These are phyloP conservation scores for Clavelina lepadiformis DNA, from an alignment of 23 tunicate species.

Conservation along the genomic window DNA sequence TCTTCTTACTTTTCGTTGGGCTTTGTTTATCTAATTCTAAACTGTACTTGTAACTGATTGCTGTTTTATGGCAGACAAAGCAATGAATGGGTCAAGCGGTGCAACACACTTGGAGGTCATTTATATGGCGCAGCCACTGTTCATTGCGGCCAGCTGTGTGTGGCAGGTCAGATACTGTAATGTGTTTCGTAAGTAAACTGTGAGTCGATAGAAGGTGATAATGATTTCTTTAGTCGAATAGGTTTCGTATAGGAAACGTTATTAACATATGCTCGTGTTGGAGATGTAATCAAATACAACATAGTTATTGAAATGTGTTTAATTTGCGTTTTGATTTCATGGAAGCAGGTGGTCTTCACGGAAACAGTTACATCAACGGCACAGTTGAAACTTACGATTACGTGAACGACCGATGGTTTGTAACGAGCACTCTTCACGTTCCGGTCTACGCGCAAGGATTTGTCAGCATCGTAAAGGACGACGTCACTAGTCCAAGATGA, in stretches of 20 bases:
- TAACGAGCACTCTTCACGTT: constrained; percentile 65
- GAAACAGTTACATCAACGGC: constrained; percentile 92
- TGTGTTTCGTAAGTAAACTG: too few species aligned
- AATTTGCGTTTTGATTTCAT: neutral
- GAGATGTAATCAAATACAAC: too few species aligned
- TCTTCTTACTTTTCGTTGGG: neutral
- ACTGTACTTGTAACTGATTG: neutral
- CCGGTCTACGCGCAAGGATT: constrained; percentile 95
- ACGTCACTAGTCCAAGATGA: neutral
- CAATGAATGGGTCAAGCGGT: constrained; percentile 55
- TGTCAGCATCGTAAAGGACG: constrained; percentile 85
- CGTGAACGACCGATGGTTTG: constrained; percentile 61
- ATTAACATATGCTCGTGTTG: too few species aligned
- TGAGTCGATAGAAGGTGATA: too few species aligned
- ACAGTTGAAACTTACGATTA: constrained; percentile 91
- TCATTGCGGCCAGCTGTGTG: constrained; percentile 67
- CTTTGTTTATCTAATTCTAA: neutral
- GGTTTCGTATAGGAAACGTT: too few species aligned
- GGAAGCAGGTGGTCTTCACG: constrained; percentile 82
- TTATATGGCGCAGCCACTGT: constrained; percentile 94
- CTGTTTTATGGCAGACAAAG: constrained; percentile 28
- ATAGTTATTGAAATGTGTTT: too few species aligned
- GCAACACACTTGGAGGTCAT: constrained; percentile 86
- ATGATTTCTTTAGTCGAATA: too few species aligned
- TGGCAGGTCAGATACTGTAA: constrained; percentile 69